Evolutionary conservation across 2,888 invertebrate species (phyloP), one percentile per base, ranked within the genome.

Genomic region (Pseudanteris insignis): DNA sequence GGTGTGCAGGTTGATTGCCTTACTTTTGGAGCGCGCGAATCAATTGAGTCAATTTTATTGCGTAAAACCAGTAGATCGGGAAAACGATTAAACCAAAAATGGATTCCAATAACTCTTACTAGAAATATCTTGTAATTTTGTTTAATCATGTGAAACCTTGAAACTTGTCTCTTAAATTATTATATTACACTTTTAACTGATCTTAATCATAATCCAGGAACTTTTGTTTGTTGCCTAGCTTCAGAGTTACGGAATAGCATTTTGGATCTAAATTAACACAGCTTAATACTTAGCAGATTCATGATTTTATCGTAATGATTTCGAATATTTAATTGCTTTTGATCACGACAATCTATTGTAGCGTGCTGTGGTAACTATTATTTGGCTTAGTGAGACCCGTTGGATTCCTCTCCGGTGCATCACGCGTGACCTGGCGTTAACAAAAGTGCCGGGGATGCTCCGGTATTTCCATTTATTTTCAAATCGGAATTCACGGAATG

Each of bases 351-450:
- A 71, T 68, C 67, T 68, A 70, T 68, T 36, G 67, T 70, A 67
- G 73, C 71, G 70, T 69, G 68, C 70, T 71, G 74, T 73, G 71
- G 74, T 74, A 73, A 72, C 71, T 76, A 74, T 75, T 75, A 75
- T 75, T 74, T 71, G 67, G 63, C 54, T 66, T 61, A 65, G 65
- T 66, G 58, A 66, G 57, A 66, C 68, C 64, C 63, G 65, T 58
- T 62, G 67, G 64, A 63, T 69, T 69, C 67, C 67, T 65, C 64
- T 69, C 68, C 63, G 64, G 64, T 72, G 66, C 74, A 70, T 74
- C 70, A 70, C 69, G 65, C 71, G 71, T 72, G 72, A 74, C 72
- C 71, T 72, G 69, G 66, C 64, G 69, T 63, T 72, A 68, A 72
- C 72, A 73, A 73, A 72, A 60, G 68, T 58, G 54, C 36, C 64